Evolutionary conservation across 1,140 invertebrate species (phyloP), one percentile per base, ranked within the genome.

Genomic region (Pristionchus pacificus): DNA sequence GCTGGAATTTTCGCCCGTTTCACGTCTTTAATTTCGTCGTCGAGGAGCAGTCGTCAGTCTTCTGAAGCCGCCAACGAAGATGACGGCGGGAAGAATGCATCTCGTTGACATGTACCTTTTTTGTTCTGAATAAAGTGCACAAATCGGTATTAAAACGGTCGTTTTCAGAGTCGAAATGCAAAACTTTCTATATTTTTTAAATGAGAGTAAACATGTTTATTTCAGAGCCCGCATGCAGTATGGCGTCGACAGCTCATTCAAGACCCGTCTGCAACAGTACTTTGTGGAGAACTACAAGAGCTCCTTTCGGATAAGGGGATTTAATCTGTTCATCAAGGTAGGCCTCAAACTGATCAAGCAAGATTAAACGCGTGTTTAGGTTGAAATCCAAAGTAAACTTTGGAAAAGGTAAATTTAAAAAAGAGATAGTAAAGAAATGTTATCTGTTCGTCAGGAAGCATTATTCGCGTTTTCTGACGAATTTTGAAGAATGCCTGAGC

Each of bases 201-300:
- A 49, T 6, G 38, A 19, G 38, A 19, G 29, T n/a, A 32, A 6
- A 10, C 38, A 30, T 38, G 57, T n/a, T 14, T 63, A n/a, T 85
- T 86, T 49, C 90, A 97, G 95, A 89, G 94, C 97, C 80, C 91
- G 93, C 71, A 95, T 97, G 78, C 95, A 98, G 86, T 97, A 96
- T 86, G 95, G 96, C 78, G 97, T 97, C 88, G 94, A 98, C 87
- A 96, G 96, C 85, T 96, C 93, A 84, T 91, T 97, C 85, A 97
- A 97, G 88, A 93, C 97, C 88, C 89, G 93, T 85, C 90, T 98
- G 80, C 94, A 97, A 87, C 88, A 96, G 72, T 97, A 97, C 88
- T 97, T 97, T 87, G 93, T 98, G 85, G 97, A 97, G 87, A 97
- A 97, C 87, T 93, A 97, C 88, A 90, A 93, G 87, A 96, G 94